Evolutionary conservation across 2,113 vertebrate species (phyloP), one percentile per base, ranked within the genome.

Genomic region (Empidonax alnorum): DNA sequence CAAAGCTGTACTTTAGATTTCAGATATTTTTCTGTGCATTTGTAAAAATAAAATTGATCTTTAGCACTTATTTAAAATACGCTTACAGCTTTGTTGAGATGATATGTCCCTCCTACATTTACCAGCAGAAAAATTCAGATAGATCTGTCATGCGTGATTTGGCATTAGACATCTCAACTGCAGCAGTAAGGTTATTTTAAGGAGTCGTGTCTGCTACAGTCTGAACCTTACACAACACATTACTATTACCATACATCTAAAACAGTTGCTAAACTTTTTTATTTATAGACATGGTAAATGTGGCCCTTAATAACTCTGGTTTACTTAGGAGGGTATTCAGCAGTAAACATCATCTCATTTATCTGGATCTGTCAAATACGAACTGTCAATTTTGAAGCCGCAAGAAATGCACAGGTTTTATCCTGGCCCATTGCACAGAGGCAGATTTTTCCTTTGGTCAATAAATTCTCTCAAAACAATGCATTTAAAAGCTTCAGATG

Each of bases 31-130:
- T 46, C 65, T 67, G 28, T 25, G n/a, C 47, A 41, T 67, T 93
- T 58, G 61, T 71, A 75, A 89, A 90, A 84, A 67, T 53, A 82
- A 93, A 93, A 75, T 50, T 75, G 52, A 80, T 81, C 81, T 77
- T 87, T 56, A 74, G 30, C 68, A 77, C 63, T 74, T 89, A 49
- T 89, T 66, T 84, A 58, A 66, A 84, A 63, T 13, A 56, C 22
- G 28, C 20, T 89, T 65, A 44, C 31, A 66, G 84, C 18, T 87
- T 71, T 84, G 31, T 74, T 91, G 63, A 68, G 90, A 65, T 67
- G 39, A 28, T 74, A 73, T 10, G 65, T 50, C 56, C 65, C 77
- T 58, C 73, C 81, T 53, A 78, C 52, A 33, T 42, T 42, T 74
- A 75, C 19, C 14, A 49, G 55, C 39, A 78, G 53, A 81, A 71